These are phyloP conservation scores for Murina feae DNA, from an alignment of 2,113 vertebrate species.

Conservation along the genomic window DNA sequence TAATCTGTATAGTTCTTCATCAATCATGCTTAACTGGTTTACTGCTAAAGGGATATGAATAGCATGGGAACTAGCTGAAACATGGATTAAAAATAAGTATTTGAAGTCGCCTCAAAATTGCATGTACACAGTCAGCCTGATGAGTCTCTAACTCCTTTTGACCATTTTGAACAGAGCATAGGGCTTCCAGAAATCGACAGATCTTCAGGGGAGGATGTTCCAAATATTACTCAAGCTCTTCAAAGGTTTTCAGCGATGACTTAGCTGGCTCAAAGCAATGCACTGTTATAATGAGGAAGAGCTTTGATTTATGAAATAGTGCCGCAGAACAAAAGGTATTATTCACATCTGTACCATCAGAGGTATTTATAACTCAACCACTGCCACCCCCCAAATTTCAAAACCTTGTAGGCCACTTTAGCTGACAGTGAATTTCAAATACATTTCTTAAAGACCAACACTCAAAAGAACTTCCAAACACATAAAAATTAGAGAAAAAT, in stretches of 20 bases:
- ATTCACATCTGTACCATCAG: neutral
- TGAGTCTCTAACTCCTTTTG: neutral
- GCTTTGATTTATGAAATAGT: slow-evolving; percentile 6
- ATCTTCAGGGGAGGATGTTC: neutral
- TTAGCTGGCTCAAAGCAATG: neutral
- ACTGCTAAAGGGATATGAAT: neutral
- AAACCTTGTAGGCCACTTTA: slow-evolving; percentile 18
- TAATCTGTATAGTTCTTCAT: neutral
- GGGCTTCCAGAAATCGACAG: neutral
- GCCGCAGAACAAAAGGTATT: neutral
- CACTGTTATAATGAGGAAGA: neutral
- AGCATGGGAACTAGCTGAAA: neutral
- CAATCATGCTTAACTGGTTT: neutral
- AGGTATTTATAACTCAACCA: neutral
- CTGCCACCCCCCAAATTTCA: neutral
- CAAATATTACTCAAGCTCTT: neutral
- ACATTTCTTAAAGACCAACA: neutral
- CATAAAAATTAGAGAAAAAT: neutral
- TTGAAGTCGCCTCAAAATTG: neutral
- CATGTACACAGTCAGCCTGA: neutral
- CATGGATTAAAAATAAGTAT: neutral
- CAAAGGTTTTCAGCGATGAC: neutral
- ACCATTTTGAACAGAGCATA: neutral
- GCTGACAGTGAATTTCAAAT: neutral
- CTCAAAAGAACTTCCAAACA: neutral